Evolutionary conservation across 2,888 invertebrate species (phyloP), one percentile per base, ranked within the genome.

Genomic region (Andrena dorsata): DNA sequence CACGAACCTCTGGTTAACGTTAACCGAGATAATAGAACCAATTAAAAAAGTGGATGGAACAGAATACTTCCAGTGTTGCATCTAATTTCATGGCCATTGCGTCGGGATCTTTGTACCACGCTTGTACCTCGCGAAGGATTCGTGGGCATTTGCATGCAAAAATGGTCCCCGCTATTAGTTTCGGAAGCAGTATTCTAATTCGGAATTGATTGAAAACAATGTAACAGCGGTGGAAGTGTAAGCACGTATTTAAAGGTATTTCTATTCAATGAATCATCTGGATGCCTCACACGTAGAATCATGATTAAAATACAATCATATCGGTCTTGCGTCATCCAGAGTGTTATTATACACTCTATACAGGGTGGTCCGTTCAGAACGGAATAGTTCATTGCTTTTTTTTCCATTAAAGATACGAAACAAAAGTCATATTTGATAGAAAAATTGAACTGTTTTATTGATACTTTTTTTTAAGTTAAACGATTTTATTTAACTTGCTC

Each of bases 41-140:
- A 76, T 83, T 83, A 83, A 82, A 76, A 73, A 70, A 41, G 76
- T 73, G 82, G 73, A 68, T 70, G 66, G 47, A 70, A 74, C 56
- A 66, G 61, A 76, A 64, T 28, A 30, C 58, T 20, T 76, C 53
- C 10, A 76, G 63, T 16, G 8, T 20, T 58, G 82, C 82, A 81
- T 83, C 73, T 83, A n/a, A 83, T 83, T 83, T 83, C 82, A 82
- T 64, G 82, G 81, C 13, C 65, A 23, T 28, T 47, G 76, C 76
- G 16, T 70, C 61, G 47, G 41, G 60, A 66, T 65, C 26, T 64
- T 49, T 35, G 13, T 7, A 65, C 65, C 49, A 41, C 49, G 51
- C 41, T 64, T 35, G 30, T n/a, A 47, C 26, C 16, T 47, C 16
- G 30, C n/a, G 4, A n/a, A 69, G 56, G 69, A 63, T 30, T 13